These are phyloP conservation scores for Strongylocentrotus purpuratus DNA, from an alignment of 35 echinoderm and acorn worm species.

Conservation along the genomic window DNA sequence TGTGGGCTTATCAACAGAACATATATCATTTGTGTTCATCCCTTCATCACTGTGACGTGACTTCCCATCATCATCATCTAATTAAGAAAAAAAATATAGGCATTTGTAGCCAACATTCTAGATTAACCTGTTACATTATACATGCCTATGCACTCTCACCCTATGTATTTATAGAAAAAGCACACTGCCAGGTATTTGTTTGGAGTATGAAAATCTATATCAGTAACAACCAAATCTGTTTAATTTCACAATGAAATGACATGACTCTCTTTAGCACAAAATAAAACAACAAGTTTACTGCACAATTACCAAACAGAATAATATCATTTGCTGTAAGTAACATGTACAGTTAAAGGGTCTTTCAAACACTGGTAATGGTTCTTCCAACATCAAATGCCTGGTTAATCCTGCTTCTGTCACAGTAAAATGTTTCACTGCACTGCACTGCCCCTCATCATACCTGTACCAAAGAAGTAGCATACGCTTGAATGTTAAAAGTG, in stretches of 20 bases:
- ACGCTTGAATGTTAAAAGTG: background rate
- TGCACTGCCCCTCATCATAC: background rate
- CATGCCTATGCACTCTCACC: background rate
- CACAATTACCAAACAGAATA: background rate
- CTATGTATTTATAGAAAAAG: too few species aligned
- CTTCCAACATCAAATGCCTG: background rate
- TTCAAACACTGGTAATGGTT: background rate
- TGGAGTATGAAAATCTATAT: background rate
- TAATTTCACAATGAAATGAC: background rate
- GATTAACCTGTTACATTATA: background rate
- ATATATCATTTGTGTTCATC: background rate
- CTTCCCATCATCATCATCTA: background rate
- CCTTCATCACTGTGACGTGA: background rate
- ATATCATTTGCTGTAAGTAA: too few species aligned
- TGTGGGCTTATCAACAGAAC: slow-evolving; percentile 12
- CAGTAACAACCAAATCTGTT: background rate
- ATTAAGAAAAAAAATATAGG: background rate
- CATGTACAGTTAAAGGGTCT: background rate
- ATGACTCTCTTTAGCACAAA: background rate
- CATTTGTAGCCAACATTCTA: background rate
- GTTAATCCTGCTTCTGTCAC: background rate
- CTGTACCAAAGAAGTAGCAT: background rate
- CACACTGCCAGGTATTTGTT: too few species aligned
- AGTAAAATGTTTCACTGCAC: background rate
- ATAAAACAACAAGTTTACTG: background rate